These are phyloP conservation scores for Andrena fulva DNA, from an alignment of 2,888 invertebrate genomes.

Conservation along the genomic window DNA sequence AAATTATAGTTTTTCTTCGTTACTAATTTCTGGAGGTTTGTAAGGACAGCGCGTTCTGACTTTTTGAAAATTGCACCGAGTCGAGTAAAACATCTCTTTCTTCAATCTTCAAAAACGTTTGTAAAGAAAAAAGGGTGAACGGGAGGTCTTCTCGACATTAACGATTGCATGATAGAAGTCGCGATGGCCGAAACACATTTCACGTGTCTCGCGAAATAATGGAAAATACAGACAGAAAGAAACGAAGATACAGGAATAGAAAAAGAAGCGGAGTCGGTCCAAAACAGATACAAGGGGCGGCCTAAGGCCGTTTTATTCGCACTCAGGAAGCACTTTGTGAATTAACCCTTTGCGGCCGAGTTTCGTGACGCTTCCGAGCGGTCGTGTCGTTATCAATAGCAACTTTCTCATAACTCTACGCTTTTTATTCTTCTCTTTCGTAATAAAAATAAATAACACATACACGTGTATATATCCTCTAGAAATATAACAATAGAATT, in stretches of 20 bases:
- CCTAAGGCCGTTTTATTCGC: conserved; percentile 57
- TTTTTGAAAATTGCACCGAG: no score
- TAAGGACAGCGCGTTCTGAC: no score
- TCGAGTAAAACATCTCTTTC: conserved; percentile 21
- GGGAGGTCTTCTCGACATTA: neutral
- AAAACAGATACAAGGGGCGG: conserved; percentile 45
- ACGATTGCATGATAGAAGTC: conserved; percentile 66
- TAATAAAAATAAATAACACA: conserved; percentile 23
- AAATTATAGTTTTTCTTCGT: no score
- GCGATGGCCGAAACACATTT: conserved; percentile 63
- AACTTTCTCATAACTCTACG: neutral
- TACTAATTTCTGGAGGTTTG: no score
- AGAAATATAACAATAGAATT: conserved; percentile 11
- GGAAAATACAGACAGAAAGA: conserved; percentile 53
- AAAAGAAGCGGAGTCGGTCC: conserved; percentile 56
- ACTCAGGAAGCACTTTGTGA: conserved; percentile 52
- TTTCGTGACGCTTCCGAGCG: conserved; percentile 27
- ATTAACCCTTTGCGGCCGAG: conserved; percentile 58
- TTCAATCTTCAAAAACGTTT: conserved; percentile 11
- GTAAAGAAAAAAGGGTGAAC: neutral
- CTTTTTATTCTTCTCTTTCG: neutral
- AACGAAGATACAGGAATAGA: conserved; percentile 55
- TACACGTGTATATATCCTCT: no score
- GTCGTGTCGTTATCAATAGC: neutral
- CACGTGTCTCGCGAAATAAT: conserved; percentile 55